These are phyloP conservation scores for Hemistola chrysoprasaria DNA, from an alignment of 2,888 invertebrate genomes.

Conservation along the genomic window DNA sequence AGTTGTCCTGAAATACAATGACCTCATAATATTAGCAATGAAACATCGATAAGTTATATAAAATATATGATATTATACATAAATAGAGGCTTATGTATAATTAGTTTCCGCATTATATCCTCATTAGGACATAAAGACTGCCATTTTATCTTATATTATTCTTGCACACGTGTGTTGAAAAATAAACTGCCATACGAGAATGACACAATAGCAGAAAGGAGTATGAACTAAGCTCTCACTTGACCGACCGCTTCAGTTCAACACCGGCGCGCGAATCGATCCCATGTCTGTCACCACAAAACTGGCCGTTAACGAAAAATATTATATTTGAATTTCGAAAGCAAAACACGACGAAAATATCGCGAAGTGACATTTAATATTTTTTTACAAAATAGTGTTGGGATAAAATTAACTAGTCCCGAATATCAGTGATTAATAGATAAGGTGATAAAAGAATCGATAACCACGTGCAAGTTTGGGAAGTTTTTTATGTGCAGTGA, in stretches of 20 bases:
- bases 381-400: conserved; percentile 21
- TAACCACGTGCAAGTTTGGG: conserved; percentile 44
- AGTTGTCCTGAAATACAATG: too few relatives aligned
- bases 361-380: conserved; percentile 35
- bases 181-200: conserved; percentile 46
- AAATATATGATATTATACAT: too few relatives aligned
- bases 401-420: conserved; percentile 19
- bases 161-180: conserved; percentile 40
- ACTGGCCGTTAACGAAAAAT: conserved; percentile 50
- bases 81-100: background rate
- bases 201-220: conserved; percentile 51
- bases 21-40: too few relatives aligned
- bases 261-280: conserved; percentile 54
- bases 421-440: conserved; percentile 40
- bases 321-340: conserved; percentile 29
- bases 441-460: conserved; percentile 61
- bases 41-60: too few relatives aligned
- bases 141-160: conserved; percentile 2
- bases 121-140: conserved; percentile 6
- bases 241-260: conserved; percentile 63
- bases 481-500: conserved; percentile 56
- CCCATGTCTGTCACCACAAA: conserved; percentile 47
- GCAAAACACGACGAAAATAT: conserved; percentile 15
- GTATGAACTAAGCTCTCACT: conserved; percentile 45
- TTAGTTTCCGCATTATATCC: conserved; percentile 1